Evolutionary conservation across 2,113 vertebrate genomes (phyloP), one percentile per base, ranked within the genome.

Genomic region (Cheirogaleus medius): DNA sequence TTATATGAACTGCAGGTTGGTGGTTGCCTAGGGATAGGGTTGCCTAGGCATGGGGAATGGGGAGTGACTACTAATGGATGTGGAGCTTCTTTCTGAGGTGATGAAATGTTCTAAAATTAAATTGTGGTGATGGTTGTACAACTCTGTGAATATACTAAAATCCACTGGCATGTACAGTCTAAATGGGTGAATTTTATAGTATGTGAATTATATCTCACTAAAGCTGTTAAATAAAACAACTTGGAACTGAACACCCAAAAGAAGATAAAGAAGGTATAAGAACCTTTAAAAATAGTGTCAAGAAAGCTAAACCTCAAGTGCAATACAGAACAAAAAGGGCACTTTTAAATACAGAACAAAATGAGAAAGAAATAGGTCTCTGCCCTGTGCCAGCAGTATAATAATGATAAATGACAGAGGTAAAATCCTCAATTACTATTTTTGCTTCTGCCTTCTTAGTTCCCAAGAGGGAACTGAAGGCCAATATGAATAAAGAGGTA

Each of bases 261-360:
- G 76, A 89, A 90, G 21, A 92, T 66, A 84, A 76, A 74, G 49
- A 49, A 39, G 18, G 54, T 69, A 71, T 37, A 95, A 92, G n/a
- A 74, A 84, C 34, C 68, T 96, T 92, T 94, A 88, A 96, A 95
- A 87, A 64, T 54, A 91, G 76, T 74, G 64, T 71, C 63, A 78
- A 44, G 32, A 90, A 94, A 29, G 54, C 52, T 93, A 97, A 96
- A 91, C 84, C 34, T 77, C 80, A 74, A 90, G 63, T 94, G 17
- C 52, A 97, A 97, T 29, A 54, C 2, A 76, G 71, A 95, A 82
- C 83, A 87, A 91, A 71, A 96, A 94, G 47, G 73, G 56, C 32
- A 89, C 34, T 77, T 95, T 96, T 39, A 82, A 93, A 89, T 68
- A 91, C 17, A 91, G 91, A 95, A 96, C 66, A 78, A 89, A 98